Evolutionary conservation across 2,888 invertebrate genomes (phyloP).

Genomic region (Pegoplata infirma): DNA sequence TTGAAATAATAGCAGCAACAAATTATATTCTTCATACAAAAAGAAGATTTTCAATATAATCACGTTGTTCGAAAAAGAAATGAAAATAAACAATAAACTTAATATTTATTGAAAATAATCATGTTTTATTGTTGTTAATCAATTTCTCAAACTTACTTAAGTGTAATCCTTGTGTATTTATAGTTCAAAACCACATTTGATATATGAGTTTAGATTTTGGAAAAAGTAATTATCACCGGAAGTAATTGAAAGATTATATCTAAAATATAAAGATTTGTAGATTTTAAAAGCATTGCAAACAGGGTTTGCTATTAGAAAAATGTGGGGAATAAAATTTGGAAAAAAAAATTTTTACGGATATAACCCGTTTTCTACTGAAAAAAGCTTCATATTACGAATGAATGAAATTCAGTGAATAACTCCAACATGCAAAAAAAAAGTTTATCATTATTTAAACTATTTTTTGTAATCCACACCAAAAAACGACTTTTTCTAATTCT

Average conservation of each 20-base stretch:
- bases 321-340: no score
- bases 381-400: no score
- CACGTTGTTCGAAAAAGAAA: constrained; percentile 25
- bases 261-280: no score
- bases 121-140: constrained; percentile 74
- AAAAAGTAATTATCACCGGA: not conserved
- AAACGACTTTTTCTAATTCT: no score
- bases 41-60: constrained; percentile 32
- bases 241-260: not conserved
- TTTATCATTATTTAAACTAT: no score
- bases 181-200: not conserved
- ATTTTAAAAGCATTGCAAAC: no score
- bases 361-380: no score
- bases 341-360: no score
- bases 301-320: no score
- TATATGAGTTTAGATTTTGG: not conserved
- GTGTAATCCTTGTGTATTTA: not conserved
- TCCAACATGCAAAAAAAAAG: no score
- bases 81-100: constrained; percentile 72
- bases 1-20: constrained; percentile 46
- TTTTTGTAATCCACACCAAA: no score
- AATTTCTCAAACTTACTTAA: constrained; percentile 64
- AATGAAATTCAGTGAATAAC: no score
- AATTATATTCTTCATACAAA: constrained; percentile 37
- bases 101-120: constrained; percentile 69